These are phyloP conservation scores for Mormyrus lacerda DNA, from an alignment of 2,113 vertebrate species.

Conservation along the genomic window DNA sequence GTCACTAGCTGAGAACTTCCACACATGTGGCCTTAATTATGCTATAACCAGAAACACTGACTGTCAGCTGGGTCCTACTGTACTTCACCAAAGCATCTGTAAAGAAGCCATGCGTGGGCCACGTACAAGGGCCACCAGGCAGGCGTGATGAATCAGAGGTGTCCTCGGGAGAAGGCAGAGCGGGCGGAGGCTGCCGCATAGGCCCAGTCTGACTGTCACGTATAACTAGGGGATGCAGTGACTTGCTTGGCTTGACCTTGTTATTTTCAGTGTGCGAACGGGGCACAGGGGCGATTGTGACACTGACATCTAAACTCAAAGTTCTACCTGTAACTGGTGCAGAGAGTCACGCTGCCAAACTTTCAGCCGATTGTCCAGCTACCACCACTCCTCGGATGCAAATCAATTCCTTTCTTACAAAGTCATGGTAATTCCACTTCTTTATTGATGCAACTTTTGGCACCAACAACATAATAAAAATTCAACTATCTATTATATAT, in stretches of 20 bases:
- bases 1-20: not conserved
- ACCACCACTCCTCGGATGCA: not conserved
- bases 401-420: not conserved
- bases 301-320: not conserved
- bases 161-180: not conserved
- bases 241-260: not conserved
- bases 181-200: not conserved
- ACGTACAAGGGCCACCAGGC: not conserved
- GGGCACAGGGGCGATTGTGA: not conserved
- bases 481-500: not conserved
- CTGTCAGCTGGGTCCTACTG: not conserved
- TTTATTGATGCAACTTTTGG: not conserved
- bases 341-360: not conserved
- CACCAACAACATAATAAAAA: not conserved
- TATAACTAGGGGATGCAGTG: not conserved
- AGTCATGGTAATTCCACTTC: not conserved
- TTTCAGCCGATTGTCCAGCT: not conserved
- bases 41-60: constrained; percentile 22
- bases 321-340: not conserved
- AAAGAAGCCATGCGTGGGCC: constrained; percentile 27
- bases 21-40: constrained; percentile 32
- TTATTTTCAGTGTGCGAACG: not conserved
- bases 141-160: not conserved
- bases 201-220: not conserved
- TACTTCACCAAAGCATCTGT: constrained; percentile 8